phyloP scores from a whole-genome alignment of 2,888 invertebrate species.

The Minunthozetes semirufus region DNA sequence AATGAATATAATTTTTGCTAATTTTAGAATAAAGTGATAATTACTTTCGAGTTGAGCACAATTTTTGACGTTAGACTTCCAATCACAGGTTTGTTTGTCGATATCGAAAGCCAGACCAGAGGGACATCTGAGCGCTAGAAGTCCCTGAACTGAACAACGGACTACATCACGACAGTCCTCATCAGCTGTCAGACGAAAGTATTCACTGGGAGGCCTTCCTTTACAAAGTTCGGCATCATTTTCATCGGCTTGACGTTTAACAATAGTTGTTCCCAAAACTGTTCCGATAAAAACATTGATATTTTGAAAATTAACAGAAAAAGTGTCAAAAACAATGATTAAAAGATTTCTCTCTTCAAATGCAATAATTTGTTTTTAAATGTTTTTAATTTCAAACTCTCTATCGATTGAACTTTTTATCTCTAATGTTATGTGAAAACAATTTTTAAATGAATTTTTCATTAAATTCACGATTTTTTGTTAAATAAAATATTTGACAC shows the following conservation, averaged over 20 bases:
- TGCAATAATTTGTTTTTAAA: background rate
- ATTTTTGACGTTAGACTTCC: conserved; percentile 93
- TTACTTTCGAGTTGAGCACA: conserved; percentile 90
- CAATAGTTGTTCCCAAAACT: conserved; percentile 45
- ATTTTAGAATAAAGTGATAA: conserved; percentile 46
- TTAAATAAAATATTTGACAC: background rate
- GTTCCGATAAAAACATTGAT: background rate
- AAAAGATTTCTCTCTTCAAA: too few species aligned
- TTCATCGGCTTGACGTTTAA: conserved; percentile 57
- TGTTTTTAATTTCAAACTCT: background rate
- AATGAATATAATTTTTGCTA: background rate
- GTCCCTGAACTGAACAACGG: conserved; percentile 61
- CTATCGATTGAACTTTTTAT: conserved; percentile 2
- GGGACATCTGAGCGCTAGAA: conserved; percentile 82
- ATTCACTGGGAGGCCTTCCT: conserved; percentile 80
- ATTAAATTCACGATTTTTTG: background rate
- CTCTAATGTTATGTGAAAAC: background rate
- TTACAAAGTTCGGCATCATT: conserved; percentile 69
- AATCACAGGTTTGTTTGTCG: conserved; percentile 88
- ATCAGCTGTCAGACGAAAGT: conserved; percentile 74
- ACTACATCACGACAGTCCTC: conserved; percentile 89
- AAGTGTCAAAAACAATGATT: too few species aligned
- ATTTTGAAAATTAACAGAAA: background rate
- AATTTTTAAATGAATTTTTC: background rate
- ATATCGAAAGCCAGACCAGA: conserved; percentile 87